These are phyloP conservation scores for Nothoprocta pentlandii DNA, from an alignment of 2,113 vertebrate species.

Conservation along the genomic window DNA sequence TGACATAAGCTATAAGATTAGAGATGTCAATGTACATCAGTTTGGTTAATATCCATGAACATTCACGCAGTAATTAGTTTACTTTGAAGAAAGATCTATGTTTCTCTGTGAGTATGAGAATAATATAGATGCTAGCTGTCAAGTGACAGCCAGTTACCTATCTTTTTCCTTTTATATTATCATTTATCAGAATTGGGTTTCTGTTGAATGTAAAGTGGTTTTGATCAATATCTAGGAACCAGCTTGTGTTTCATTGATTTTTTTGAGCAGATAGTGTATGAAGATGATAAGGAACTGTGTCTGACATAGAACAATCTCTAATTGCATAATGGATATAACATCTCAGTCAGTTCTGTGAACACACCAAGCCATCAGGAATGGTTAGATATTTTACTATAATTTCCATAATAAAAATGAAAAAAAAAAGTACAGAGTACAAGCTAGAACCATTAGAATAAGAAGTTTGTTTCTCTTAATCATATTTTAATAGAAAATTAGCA, in stretches of 20 bases:
- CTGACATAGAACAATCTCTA: not conserved
- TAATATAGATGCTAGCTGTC: slow-evolving; percentile 7
- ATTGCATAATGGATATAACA: slow-evolving; percentile 18
- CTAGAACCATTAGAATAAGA: not conserved
- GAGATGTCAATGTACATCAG: not conserved
- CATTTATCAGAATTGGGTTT: slow-evolving; percentile 52
- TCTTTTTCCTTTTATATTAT: not conserved
- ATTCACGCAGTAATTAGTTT: not conserved
- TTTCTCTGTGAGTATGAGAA: not conserved
- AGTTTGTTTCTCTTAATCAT: not conserved
- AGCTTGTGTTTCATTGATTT: slow-evolving; percentile 37
- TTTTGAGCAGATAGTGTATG: slow-evolving; percentile 19
- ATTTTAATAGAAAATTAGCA: not conserved
- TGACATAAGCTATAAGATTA: not conserved
- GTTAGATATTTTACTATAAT: not conserved
- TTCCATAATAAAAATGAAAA: not conserved
- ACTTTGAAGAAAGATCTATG: not conserved
- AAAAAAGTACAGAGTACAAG: not conserved
- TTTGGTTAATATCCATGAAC: not conserved
- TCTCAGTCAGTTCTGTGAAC: not conserved
- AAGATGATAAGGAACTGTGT: slow-evolving; percentile 1
- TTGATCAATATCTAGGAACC: slow-evolving; percentile 58
- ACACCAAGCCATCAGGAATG: not conserved
- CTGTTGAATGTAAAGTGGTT: slow-evolving; percentile 24
- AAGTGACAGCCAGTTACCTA: slow-evolving; percentile 20